Conservation (phyloP, 2,113 vertebrate species). For the Dasyurus viverrinus region DNA sequence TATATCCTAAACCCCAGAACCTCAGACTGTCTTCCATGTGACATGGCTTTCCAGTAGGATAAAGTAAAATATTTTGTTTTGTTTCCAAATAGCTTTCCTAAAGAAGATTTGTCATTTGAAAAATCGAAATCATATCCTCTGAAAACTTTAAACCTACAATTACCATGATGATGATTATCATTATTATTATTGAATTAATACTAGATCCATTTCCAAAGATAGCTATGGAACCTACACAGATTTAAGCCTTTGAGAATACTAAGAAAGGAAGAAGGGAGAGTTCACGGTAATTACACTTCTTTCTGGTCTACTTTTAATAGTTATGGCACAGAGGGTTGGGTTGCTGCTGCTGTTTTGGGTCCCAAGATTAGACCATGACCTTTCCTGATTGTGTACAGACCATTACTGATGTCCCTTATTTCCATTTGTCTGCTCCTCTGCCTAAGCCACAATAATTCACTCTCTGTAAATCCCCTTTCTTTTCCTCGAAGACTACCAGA, state of each 20-base stretch:
- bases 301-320: background rate
- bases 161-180: background rate
- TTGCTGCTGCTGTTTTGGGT: background rate
- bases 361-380: background rate
- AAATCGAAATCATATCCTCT: background rate
- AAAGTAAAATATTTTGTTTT: background rate
- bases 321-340: background rate
- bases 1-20: background rate
- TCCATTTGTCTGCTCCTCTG: background rate
- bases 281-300: background rate
- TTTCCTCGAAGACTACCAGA: background rate
- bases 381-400: background rate
- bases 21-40: background rate
- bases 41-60: background rate
- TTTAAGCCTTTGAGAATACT: background rate
- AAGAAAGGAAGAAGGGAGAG: background rate
- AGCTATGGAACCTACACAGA: background rate
- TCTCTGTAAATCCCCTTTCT: background rate
- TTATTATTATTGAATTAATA: background rate
- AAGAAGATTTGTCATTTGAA: background rate
- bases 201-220: background rate
- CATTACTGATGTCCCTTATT: background rate
- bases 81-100: background rate
- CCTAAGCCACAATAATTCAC: background rate
- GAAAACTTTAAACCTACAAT: background rate